phyloP scores from a whole-genome alignment of 2,888 invertebrate species.

The Zhengitettix transpicula region DNA sequence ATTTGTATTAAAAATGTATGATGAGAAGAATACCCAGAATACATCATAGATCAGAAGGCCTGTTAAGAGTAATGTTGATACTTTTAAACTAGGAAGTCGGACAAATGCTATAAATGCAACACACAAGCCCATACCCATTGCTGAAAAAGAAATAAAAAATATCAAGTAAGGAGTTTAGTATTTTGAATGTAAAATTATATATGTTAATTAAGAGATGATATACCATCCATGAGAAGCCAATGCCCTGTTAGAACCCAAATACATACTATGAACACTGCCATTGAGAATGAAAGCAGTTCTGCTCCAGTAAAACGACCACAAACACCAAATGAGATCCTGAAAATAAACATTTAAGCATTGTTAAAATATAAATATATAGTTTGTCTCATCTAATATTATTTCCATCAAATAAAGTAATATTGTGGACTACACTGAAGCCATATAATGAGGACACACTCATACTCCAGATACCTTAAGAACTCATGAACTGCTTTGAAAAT shows the following conservation, averaged over 20 bases:
- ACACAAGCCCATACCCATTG: slow-evolving; percentile 96
- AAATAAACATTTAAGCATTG: slow-evolving; percentile 7
- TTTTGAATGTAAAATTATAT: no score
- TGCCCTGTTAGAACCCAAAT: slow-evolving; percentile 96
- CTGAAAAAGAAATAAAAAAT: slow-evolving; percentile 31
- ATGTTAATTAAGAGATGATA: slow-evolving; percentile 5
- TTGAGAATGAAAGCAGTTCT: slow-evolving; percentile 80
- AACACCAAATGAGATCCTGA: slow-evolving; percentile 65
- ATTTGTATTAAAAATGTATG: slow-evolving; percentile 94
- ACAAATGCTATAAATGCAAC: slow-evolving; percentile 96
- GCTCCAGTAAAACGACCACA: slow-evolving; percentile 91
- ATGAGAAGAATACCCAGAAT: slow-evolving; percentile 98
- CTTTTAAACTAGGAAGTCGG: slow-evolving; percentile 86
- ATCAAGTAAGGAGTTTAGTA: neutral
- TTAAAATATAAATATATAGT: no score
- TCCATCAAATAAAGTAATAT: no score
- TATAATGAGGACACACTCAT: no score
- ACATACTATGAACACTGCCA: slow-evolving; percentile 86
- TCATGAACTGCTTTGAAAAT: no score
- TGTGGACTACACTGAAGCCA: no score
- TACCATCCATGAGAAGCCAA: slow-evolving; percentile 94
- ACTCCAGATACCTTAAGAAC: no score
- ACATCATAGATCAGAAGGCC: slow-evolving; percentile 91
- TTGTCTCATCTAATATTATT: no score
- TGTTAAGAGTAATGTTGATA: slow-evolving; percentile 82